Evolutionary conservation across 2,113 vertebrate genomes (phyloP), one percentile per base, ranked within the genome.

Genomic region (Gallinago media): DNA sequence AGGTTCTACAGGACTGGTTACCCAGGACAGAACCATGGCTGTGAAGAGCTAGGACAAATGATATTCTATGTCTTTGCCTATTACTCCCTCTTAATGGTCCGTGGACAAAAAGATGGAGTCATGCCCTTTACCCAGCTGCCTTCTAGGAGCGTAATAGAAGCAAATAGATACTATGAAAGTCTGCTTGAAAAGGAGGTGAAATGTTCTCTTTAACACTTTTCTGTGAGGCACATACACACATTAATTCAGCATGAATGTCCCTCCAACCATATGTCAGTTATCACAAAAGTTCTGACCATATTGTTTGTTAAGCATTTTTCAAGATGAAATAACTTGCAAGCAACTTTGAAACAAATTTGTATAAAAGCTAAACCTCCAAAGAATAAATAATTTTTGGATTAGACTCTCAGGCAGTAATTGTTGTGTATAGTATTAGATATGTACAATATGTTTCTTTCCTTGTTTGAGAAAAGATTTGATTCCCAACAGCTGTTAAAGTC

Each of bases 61-160:
- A 10, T 44, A 20, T 26, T 56, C 25, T 36, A 15, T 1, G 0
- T 61, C 15, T 76, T 56, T 71, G 10, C 1, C 1, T 26, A 52
- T 61, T 34, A 5, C 7, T 50, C 20, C 29, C 15, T 76, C 44
- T 54, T 12, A 34, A 3, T 23, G 12, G 9, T 50, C 36, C 50
- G 18, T 55, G 11, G 15, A 40, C 6, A 54, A 34, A 52, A 16
- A 4, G 9, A 5, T 34, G 25, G 27, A 32, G 18, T 15, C 7
- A 1, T 54, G 34, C 13, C 11, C 54, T 66, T 61, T 59, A 40
- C 7, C 4, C 22, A 34, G 36, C 6, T 77, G 49, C 21, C 8
- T 65, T 86, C 74, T 47, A 71, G 21, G 14, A 85, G 16, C 8
- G 10, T 66, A 29, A 47, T 0, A 66, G 27, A 78, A 62, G 7